Evolutionary conservation across 2,113 vertebrate species (phyloP).

Genomic region (Apteryx mantelli): DNA sequence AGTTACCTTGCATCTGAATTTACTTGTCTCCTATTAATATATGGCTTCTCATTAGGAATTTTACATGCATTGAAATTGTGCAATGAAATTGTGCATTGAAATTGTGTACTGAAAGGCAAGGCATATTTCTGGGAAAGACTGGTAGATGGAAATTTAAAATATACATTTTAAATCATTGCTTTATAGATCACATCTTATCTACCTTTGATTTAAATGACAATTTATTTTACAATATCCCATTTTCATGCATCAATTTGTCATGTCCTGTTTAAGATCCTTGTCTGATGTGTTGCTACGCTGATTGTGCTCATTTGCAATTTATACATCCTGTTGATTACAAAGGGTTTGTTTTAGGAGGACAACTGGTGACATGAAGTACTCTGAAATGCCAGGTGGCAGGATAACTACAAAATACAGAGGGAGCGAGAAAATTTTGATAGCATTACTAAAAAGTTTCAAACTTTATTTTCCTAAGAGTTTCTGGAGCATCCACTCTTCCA

Average conservation of each 20-base stretch:
- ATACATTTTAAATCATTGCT: not conserved
- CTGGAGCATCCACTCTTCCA: not conserved
- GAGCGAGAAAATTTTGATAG: not conserved
- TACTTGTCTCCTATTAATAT: slow-evolving; percentile 10
- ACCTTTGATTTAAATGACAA: not conserved
- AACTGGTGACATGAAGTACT: not conserved
- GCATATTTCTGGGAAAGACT: not conserved
- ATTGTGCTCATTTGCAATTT: not conserved
- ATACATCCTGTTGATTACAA: not conserved
- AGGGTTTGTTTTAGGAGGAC: not conserved
- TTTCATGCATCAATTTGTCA: not conserved
- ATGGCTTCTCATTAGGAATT: slow-evolving; percentile 8
- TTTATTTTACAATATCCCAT: not conserved
- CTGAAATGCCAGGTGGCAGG: not conserved
- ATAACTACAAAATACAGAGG: not conserved
- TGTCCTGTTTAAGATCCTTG: not conserved
- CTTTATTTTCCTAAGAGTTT: not conserved
- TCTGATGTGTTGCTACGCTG: not conserved
- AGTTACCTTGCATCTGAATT: slow-evolving; percentile 26
- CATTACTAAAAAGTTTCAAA: not conserved
- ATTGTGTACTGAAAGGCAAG: not conserved
- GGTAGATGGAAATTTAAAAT: not conserved
- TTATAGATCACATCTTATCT: not conserved
- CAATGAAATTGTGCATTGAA: not conserved
- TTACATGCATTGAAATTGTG: not conserved